phyloP scores from a whole-genome alignment of 2,797 vertebrate genomes.

The Malurus leucopterus region DNA sequence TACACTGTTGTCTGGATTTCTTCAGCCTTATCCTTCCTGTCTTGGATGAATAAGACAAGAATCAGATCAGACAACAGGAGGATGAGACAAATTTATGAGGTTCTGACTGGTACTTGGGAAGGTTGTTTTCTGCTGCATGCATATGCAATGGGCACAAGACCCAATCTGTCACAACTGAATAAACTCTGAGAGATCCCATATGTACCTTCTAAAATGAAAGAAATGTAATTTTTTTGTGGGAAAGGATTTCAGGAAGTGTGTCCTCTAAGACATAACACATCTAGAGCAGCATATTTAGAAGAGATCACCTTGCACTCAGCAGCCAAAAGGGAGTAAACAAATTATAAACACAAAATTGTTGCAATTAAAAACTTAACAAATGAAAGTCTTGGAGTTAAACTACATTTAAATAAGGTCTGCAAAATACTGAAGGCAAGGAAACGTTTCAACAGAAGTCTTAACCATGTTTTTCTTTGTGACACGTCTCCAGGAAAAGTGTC shows the following conservation, averaged over 20 bases:
- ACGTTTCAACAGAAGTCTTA: not conserved
- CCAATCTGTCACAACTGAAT: not conserved
- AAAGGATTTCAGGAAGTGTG: not conserved
- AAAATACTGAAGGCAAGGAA: not conserved
- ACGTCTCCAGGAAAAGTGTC: not conserved
- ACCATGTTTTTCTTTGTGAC: not conserved
- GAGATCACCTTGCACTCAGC: not conserved
- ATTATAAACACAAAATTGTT: not conserved
- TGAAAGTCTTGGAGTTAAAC: not conserved
- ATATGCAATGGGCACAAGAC: not conserved
- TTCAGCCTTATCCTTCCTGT: not conserved
- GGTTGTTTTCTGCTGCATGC: not conserved
- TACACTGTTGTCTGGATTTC: not conserved
- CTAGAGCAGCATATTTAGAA: not conserved
- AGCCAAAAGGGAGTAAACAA: not conserved
- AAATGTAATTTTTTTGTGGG: accelerated
- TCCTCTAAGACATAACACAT: not conserved
- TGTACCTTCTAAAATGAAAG: not conserved
- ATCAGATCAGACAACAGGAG: not conserved
- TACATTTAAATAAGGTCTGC: not conserved
- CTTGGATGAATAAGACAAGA: not conserved
- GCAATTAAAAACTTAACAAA: not conserved
- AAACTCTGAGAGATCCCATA: not conserved
- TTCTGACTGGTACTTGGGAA: not conserved
- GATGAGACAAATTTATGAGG: not conserved